Evolutionary conservation across 2,113 vertebrate species (phyloP).

Genomic region (Nestor notabilis): DNA sequence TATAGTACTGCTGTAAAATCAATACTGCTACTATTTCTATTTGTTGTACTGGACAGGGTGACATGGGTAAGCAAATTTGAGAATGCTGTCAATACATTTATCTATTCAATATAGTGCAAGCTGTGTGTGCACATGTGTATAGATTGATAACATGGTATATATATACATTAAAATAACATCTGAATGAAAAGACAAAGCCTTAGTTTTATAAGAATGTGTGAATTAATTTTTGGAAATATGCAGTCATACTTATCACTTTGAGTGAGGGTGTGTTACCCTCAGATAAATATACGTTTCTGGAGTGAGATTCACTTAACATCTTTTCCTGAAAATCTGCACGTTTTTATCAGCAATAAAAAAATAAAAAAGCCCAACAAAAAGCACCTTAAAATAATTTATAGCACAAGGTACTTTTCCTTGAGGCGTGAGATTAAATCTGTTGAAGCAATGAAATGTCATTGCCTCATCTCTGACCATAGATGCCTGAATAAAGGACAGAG

Average conservation of each 20-base stretch:
- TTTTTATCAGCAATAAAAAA: fast-evolving
- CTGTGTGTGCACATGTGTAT: not conserved
- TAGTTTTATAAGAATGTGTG: not conserved
- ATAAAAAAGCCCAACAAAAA: not conserved
- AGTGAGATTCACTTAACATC: not conserved
- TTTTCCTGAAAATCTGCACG: fast-evolving
- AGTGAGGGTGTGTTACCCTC: not conserved
- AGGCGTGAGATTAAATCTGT: not conserved
- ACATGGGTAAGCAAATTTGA: not conserved
- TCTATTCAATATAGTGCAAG: not conserved
- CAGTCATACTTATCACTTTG: not conserved
- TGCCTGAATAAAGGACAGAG: not conserved
- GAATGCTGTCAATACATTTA: not conserved
- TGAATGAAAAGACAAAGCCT: not conserved
- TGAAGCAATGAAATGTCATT: not conserved
- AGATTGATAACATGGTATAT: not conserved
- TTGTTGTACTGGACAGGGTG: not conserved
- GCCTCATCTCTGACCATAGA: fast-evolving
- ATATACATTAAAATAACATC: not conserved
- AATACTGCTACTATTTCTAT: not conserved
- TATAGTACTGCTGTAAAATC: not conserved
- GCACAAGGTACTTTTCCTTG: not conserved
- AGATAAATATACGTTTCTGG: not conserved
- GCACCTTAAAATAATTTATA: not conserved
- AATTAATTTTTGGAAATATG: not conserved